phyloP scores from a whole-genome alignment of 2,888 invertebrate genomes.

The Ichneumoninae sp. region DNA sequence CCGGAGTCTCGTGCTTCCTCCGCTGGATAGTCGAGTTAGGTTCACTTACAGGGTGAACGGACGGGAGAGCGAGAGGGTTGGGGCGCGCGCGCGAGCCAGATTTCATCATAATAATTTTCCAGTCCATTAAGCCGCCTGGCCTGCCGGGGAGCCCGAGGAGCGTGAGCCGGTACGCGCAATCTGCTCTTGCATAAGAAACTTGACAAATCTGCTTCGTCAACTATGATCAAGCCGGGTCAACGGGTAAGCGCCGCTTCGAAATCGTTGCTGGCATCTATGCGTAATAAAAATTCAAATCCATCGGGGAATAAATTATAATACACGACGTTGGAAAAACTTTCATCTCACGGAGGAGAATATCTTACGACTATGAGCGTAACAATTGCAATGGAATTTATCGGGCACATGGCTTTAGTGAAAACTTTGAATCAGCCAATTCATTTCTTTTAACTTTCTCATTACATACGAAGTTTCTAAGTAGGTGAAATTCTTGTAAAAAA shows the following conservation, averaged over 20 bases:
- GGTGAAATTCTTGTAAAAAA: background rate
- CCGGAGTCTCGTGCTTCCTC: slow-evolving; percentile 19
- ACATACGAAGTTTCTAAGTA: too few species aligned
- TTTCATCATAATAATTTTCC: slow-evolving; percentile 84
- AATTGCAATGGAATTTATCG: background rate
- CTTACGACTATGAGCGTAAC: slow-evolving; percentile 32
- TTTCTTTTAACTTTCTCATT: background rate
- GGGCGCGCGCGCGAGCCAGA: slow-evolving; percentile 73
- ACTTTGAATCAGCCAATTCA: background rate
- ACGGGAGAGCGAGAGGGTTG: slow-evolving; percentile 66
- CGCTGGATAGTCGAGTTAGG: slow-evolving; percentile 50
- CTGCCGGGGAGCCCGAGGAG: slow-evolving; percentile 66
- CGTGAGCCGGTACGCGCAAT: slow-evolving; percentile 51
- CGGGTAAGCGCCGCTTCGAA: slow-evolving; percentile 25
- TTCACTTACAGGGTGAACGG: slow-evolving; percentile 52
- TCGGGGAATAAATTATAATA: slow-evolving; percentile 51
- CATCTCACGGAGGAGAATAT: background rate
- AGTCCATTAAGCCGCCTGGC: slow-evolving; percentile 78
- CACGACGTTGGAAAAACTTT: slow-evolving; percentile 24
- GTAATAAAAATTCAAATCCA: slow-evolving; percentile 50
- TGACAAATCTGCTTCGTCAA: slow-evolving; percentile 65
- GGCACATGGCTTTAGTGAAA: background rate
- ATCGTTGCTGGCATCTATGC: slow-evolving; percentile 35
- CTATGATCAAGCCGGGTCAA: slow-evolving; percentile 16
- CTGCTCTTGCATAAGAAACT: slow-evolving; percentile 68